Evolutionary conservation across 2,888 invertebrate species (phyloP), one percentile per base, ranked within the genome.

Genomic region (Agonopterix arenella): DNA sequence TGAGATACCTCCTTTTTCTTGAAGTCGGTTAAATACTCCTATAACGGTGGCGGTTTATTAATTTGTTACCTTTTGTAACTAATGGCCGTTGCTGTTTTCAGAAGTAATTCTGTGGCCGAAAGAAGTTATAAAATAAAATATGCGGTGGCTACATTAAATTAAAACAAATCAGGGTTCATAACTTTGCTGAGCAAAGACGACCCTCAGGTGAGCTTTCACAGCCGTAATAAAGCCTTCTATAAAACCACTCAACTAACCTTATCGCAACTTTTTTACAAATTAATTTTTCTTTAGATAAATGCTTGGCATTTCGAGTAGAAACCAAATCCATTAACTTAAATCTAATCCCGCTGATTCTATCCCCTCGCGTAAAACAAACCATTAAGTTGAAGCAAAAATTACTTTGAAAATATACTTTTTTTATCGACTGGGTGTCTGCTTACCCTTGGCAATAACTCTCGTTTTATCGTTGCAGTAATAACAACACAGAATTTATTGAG

Each of bases 301-400:
- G 7, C 28, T 28, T 28, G 7, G 28, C 28, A 7, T 28, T 28
- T 7, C 5, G 28, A 28, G 28, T 28, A 28, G 28, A 28, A 48
- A 49, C 42, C 44, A 38, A 50, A 8, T 44, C 37, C 47, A 51
- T 49, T 47, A 47, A 51, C 40, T 42, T 45, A 45, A 50, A 52
- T 57, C 52, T 52, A 52, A 56, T 57, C 53, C 56, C 44, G 51
- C 42, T 56, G 55, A 52, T 57, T 54, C 56, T 51, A 54, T 55
- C n/a, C 36, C 44, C 42, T 45, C 47, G 55, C 51, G 48, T 66
- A 64, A 72, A 70, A 63, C 59, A 60, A 62, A 59, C 64, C 62
- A 68, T 73, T 59, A 73, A 67, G 62, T 61, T 61, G 51, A 62
- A 57, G 64, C 62, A 65, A 66, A 69, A 71, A 72, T 72, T 69